Conservation (phyloP, 2,113 vertebrate genomes). For the Alosa alosa region DNA sequence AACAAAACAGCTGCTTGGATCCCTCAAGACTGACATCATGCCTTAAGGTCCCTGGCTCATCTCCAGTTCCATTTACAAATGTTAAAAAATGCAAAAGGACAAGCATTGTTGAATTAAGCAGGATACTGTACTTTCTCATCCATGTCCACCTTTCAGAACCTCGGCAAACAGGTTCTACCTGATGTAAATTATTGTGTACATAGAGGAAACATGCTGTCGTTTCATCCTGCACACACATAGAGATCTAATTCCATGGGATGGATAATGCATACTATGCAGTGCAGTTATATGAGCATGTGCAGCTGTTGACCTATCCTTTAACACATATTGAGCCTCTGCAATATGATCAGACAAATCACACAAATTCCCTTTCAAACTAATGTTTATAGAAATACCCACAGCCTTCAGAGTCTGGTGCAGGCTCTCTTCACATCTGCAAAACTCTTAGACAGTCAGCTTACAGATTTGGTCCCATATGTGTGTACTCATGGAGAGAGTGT, state of each 20-base stretch:
- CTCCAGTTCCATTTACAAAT: neutral
- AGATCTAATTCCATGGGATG: neutral
- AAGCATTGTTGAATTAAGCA: neutral
- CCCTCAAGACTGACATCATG: constrained; percentile 3
- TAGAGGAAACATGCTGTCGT: neutral
- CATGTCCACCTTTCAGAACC: neutral
- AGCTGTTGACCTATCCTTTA: neutral
- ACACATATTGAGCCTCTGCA: neutral
- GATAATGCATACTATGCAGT: neutral
- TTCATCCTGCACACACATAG: neutral
- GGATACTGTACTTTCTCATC: neutral
- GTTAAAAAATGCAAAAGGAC: neutral
- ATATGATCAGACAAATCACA: neutral
- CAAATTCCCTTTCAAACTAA: neutral
- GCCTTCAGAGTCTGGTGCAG: neutral
- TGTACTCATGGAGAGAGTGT: neutral
- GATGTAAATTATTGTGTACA: neutral
- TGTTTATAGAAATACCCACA: neutral
- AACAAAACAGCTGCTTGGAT: constrained; percentile 6
- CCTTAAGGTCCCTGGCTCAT: neutral
- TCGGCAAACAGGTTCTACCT: neutral
- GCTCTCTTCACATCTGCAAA: neutral
- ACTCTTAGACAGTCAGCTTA: neutral
- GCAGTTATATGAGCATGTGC: neutral
- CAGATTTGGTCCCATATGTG: neutral